Evolutionary conservation across 2,888 invertebrate genomes (phyloP).

Genomic region (Lamellibrachia columna): DNA sequence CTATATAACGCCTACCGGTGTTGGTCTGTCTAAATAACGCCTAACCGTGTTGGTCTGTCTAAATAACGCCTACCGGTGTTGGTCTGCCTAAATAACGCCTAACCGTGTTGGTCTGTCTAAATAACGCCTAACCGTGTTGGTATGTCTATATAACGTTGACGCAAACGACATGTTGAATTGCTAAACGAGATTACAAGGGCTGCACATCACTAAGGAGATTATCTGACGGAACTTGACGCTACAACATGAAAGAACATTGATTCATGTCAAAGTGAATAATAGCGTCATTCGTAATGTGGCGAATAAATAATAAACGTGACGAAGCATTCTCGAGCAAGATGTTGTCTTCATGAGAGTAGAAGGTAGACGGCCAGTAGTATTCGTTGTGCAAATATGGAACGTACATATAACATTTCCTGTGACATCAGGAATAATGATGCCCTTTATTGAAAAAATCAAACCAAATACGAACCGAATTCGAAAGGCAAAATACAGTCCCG

Average conservation of each 20-base stretch:
- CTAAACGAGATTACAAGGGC: not conserved
- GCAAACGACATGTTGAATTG: not conserved
- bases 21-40: not conserved
- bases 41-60: not conserved
- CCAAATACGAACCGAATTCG: no score
- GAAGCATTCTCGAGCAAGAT: not conserved
- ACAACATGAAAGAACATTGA: not conserved
- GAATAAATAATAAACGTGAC: not conserved
- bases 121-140: not conserved
- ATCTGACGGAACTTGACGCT: not conserved
- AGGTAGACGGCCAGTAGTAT: not conserved
- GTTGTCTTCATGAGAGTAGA: not conserved
- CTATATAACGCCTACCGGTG: not conserved
- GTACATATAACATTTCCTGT: no score
- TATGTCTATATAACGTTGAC: not conserved
- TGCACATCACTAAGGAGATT: not conserved
- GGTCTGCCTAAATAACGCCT: not conserved
- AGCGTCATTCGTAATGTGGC: not conserved
- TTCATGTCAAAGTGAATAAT: not conserved
- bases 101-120: not conserved
- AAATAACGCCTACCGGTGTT: not conserved
- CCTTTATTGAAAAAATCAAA: no score
- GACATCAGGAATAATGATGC: no score
- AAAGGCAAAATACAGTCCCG: no score
- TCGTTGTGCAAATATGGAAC: not conserved